A percentile compares a stretch with the other conserved stretches of the same genome.
phyloP scores from a whole-genome alignment of 2,113 vertebrate species.

The Onychostruthus taczanowskii region DNA sequence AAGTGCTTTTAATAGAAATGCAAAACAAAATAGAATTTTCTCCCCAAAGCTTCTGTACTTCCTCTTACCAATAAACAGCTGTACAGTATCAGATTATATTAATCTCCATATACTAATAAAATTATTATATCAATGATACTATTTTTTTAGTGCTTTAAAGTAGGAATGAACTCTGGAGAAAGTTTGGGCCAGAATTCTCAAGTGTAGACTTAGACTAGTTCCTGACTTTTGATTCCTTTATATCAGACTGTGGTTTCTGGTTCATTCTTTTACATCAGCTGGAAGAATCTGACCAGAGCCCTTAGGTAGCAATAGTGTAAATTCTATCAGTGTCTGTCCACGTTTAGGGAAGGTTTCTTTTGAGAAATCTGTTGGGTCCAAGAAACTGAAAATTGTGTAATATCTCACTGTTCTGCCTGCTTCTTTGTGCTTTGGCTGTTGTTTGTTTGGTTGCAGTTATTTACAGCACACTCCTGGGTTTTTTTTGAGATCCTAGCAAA shows the following conservation, averaged over 20 bases:
- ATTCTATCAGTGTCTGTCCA: background rate
- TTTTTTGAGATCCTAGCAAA: constrained; percentile 21
- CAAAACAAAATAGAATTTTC: background rate
- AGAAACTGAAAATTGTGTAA: background rate
- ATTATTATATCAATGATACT: background rate
- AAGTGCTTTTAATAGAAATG: background rate
- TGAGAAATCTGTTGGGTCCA: background rate
- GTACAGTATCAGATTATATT: background rate
- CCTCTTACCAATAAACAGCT: background rate
- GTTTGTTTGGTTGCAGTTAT: background rate
- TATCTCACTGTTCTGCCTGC: background rate
- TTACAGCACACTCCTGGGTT: background rate
- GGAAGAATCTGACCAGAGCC: background rate
- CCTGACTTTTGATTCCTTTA: background rate
- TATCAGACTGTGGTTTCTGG: background rate
- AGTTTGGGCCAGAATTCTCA: background rate
- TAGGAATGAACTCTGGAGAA: background rate
- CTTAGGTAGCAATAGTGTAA: background rate
- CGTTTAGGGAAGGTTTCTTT: background rate
- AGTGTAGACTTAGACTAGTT: background rate
- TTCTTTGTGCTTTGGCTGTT: background rate
- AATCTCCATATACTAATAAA: background rate
- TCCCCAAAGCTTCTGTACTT: background rate
- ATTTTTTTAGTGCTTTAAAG: background rate
- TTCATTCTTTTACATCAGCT: background rate